Evolutionary conservation across 1,140 invertebrate genomes (phyloP), one percentile per base, ranked within the genome.

Genomic region (Trichonephila inaurata): DNA sequence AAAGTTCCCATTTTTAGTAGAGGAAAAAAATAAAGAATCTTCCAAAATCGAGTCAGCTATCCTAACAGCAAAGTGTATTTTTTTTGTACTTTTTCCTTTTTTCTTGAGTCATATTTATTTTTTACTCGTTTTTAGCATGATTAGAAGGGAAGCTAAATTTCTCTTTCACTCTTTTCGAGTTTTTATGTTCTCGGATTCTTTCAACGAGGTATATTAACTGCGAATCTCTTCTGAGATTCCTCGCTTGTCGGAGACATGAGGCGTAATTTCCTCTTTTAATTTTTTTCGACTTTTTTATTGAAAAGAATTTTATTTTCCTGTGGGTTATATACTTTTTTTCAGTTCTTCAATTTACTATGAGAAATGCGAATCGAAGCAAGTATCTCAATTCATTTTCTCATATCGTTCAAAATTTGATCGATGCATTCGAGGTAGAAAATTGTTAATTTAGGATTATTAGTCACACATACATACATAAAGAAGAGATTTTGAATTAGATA

Each of bases 181-280:
- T 93, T 93, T 87, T 62, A 72, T 60, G 60, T 87, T 92, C 66
- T 61, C 24, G 62, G 51, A 92, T 51, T 92, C 58, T 82, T 28
- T 60, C 60, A 72, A 92, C 51, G 85, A 89, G 61, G 85, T 33
- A 88, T 93, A 93, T 93, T 93, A 93, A 93, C 92, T 93, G 85
- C n/a, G 60, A 82, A 93, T 81, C 82, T 93, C 66, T 72, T 72
- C 58, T 60, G 60, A 85, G 91, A 92, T 87, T 69, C 44, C 18
- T 87, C 85, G 58, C 19, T 58, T 62, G 51, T 88, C 72, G 19
- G 44, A 86, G 60, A 86, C 19, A 61, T 66, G 60, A 91, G 21
- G 62, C 82, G 72, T 88, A 88, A 88, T 93, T 88, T 93, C 72
- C 61, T 93, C 8, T 61, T 77, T 58, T 87, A 60, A 88, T 89